Evolutionary conservation across 2,888 invertebrate genomes (phyloP).

Genomic region (Eupithecia vulgata): DNA sequence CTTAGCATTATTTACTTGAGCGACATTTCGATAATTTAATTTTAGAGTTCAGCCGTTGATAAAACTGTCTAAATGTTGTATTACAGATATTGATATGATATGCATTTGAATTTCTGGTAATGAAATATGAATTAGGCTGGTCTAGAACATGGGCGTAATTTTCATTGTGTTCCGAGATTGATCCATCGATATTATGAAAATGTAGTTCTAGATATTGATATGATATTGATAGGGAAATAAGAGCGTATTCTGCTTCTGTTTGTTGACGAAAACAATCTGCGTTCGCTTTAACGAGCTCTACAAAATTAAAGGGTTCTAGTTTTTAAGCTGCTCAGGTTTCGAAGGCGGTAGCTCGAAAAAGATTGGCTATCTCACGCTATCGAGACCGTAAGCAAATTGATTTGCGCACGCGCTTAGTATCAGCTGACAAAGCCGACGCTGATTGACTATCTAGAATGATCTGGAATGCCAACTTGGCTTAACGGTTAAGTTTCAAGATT

Average conservation of each 20-base stretch:
- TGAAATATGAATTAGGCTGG: neutral
- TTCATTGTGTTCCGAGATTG: neutral
- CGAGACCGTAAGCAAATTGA: constrained; percentile 72
- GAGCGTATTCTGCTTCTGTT: neutral
- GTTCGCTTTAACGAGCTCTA: neutral
- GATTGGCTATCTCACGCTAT: constrained; percentile 68
- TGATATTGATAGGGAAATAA: neutral
- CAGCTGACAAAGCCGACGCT: constrained; percentile 64
- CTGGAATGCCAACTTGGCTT: constrained; percentile 27
- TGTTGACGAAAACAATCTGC: neutral
- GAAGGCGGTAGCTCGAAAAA: constrained; percentile 62
- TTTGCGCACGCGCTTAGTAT: constrained; percentile 72
- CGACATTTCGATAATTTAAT: constrained; percentile 32
- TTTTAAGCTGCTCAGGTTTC: constrained; percentile 12
- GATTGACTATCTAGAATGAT: constrained; percentile 54
- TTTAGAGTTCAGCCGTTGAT: constrained; percentile 36
- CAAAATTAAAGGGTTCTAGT: neutral
- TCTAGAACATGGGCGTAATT: neutral
- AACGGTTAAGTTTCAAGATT: constrained; percentile 22
- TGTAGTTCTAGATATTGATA: neutral
- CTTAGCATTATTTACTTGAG: constrained; percentile 43
- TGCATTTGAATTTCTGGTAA: neutral
- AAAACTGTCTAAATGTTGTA: constrained; percentile 4
- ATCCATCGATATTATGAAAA: neutral
- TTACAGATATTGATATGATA: neutral